These are phyloP conservation scores for Ectobius pallidus DNA, from an alignment of 2,888 invertebrate species.

Conservation along the genomic window DNA sequence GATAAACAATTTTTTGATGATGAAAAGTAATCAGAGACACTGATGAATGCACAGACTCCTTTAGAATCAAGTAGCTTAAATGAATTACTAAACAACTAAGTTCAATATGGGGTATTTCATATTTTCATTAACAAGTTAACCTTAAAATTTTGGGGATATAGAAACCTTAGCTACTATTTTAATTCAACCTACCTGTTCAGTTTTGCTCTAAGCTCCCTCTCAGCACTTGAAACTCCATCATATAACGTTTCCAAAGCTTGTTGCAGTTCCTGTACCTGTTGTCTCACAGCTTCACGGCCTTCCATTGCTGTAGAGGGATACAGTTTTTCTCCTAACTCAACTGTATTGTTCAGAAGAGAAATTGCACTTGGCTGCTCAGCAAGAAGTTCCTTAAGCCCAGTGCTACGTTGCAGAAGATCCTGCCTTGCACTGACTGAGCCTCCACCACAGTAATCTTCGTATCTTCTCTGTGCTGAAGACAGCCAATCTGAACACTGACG, in stretches of 20 bases:
- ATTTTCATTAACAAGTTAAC: too few species aligned
- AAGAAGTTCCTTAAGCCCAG: constrained; percentile 73
- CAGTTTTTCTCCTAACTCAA: constrained; percentile 86
- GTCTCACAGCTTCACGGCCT: constrained; percentile 83
- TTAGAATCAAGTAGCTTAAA: too few species aligned
- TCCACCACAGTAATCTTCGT: constrained; percentile 69
- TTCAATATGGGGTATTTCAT: too few species aligned
- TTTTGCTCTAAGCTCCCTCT: constrained; percentile 82
- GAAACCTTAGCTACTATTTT: too few species aligned
- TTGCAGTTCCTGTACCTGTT: constrained; percentile 83
- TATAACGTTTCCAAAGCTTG: constrained; percentile 81
- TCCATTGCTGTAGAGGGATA: constrained; percentile 86
- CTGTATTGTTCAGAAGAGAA: constrained; percentile 78
- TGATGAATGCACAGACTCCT: too few species aligned
- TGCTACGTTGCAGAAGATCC: constrained; percentile 71
- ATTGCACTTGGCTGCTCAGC: constrained; percentile 77
- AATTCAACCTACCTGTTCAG: constrained; percentile 67
- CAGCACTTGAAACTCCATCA: constrained; percentile 77
- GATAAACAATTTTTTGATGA: too few species aligned
- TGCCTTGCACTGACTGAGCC: constrained; percentile 62
- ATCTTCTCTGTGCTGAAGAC: constrained; percentile 73
- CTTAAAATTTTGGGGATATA: too few species aligned
- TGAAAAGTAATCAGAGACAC: too few species aligned
- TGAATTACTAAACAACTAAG: too few species aligned
- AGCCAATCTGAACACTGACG: constrained; percentile 84